A percentile compares a stretch with the other conserved stretches of the same genome.
These are phyloP conservation scores for Sipha flava DNA, from an alignment of 1,140 invertebrate species.

Conservation along the genomic window DNA sequence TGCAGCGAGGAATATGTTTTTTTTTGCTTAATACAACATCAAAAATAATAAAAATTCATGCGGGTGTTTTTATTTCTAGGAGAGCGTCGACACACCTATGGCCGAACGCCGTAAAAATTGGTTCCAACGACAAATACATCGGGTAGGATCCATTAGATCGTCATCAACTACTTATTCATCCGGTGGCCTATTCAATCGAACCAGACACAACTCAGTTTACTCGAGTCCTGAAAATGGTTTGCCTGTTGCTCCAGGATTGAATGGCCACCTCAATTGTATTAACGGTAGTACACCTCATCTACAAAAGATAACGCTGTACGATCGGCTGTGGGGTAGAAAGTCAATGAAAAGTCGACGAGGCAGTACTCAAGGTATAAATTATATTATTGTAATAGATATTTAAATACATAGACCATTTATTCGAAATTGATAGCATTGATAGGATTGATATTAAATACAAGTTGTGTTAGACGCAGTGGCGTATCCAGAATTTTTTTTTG, in stretches of 20 bases:
- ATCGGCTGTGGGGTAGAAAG: conserved; percentile 67
- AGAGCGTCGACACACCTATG: conserved; percentile 77
- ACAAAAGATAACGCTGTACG: conserved; percentile 69
- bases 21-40: no score
- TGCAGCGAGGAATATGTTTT: no score
- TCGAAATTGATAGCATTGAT: no score
- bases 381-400: neutral
- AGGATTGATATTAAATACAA: no score
- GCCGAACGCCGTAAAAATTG: conserved; percentile 76
- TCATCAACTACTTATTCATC: conserved; percentile 75
- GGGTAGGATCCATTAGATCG: conserved; percentile 71
- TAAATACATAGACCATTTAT: no score
- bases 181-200: conserved; percentile 59
- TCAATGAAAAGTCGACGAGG: conserved; percentile 51
- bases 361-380: neutral
- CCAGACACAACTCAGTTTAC: conserved; percentile 61
- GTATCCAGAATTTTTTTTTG: no score
- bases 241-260: conserved; percentile 37
- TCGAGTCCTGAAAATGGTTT: conserved; percentile 65
- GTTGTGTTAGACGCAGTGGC: no score
- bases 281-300: conserved; percentile 34
- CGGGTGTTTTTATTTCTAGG: conserved; percentile 47
- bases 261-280: conserved; percentile 42
- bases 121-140: conserved; percentile 70
- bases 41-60: no score